Evolutionary conservation across 2,888 invertebrate species (phyloP), one percentile per base, ranked within the genome.

Genomic region (Seladonia tumulorum): DNA sequence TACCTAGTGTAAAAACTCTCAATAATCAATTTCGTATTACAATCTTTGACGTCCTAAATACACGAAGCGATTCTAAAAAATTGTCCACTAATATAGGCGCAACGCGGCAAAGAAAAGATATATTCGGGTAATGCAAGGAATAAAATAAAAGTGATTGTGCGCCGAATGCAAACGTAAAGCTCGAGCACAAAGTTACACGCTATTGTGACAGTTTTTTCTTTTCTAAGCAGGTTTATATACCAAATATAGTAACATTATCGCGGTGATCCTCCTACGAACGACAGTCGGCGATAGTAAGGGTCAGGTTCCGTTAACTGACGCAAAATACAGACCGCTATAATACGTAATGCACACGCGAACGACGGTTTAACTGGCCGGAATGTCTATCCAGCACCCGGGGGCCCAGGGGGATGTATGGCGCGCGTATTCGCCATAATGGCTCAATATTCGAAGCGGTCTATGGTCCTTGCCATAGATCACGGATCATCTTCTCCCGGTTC

Each of bases 321-420:
- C 75, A 72, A 86, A 71, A 86, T 68, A 60, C 73, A 66, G 76
- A 83, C 87, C 88, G 76, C 77, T 71, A 81, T 88, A 90, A 90
- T 87, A 83, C 66, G 81, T 73, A 70, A 76, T 78, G 74, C 70
- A 82, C 89, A 90, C 85, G 90, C 83, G 79, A 83, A 25, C 77
- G 12, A 75, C 80, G 74, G 49, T 68, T 75, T 74, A 81, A 79
- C 82, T 76, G 82, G 66, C 77, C 76, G 68, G 89, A 81, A 76
- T 80, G 90, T 87, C 89, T 84, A 86, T 90, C 85, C 86, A 82
- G 89, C 84, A 87, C 82, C 84, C 82, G 76, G 79, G 75, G 83
- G 53, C 82, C 84, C 82, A 78, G 79, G 75, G 83, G 53, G n/a
- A 79, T 42, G 77, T 85, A 79, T 57, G 63, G 79, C 73, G 81